These are phyloP conservation scores for Halichoeres trimaculatus DNA, from an alignment of 2,113 vertebrate species.

Conservation along the genomic window DNA sequence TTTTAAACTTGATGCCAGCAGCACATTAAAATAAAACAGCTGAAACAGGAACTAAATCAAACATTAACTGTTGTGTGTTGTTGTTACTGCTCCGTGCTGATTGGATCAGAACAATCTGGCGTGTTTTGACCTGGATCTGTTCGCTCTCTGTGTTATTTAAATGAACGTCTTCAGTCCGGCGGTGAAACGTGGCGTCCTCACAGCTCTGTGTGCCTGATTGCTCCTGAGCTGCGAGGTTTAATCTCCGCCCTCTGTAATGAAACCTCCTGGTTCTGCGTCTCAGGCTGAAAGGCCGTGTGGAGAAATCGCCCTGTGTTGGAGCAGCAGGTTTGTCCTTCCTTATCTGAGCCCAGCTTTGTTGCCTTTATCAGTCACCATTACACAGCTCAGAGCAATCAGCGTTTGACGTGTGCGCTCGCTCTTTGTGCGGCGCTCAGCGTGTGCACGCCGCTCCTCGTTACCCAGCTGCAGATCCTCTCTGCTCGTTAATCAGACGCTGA, in stretches of 20 bases:
- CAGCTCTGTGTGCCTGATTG: constrained; percentile 48
- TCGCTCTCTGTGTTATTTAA: not conserved
- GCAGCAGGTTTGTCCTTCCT: constrained; percentile 54
- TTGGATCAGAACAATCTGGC: not conserved
- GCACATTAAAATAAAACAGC: no score
- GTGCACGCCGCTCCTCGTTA: not conserved
- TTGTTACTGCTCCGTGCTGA: not conserved
- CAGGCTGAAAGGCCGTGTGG: constrained; percentile 50
- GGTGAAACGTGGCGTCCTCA: constrained; percentile 6
- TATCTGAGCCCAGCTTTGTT: constrained; percentile 52
- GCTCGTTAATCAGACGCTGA: not conserved
- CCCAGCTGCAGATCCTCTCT: not conserved
- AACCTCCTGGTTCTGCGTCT: constrained; percentile 46
- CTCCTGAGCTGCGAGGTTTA: constrained; percentile 50
- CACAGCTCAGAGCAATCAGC: constrained; percentile 47
- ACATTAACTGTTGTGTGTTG: no score
- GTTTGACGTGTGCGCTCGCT: constrained; percentile 17
- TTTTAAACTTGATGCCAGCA: no score
- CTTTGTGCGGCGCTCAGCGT: constrained; percentile 6
- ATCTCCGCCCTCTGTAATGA: constrained; percentile 58
- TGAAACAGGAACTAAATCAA: no score
- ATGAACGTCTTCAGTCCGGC: not conserved
- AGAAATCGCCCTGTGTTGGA: constrained; percentile 54
- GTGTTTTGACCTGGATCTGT: not conserved
- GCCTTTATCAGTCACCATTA: constrained; percentile 56